These are phyloP conservation scores for Galendromus occidentalis DNA, from an alignment of 1,140 invertebrate species.

Conservation along the genomic window DNA sequence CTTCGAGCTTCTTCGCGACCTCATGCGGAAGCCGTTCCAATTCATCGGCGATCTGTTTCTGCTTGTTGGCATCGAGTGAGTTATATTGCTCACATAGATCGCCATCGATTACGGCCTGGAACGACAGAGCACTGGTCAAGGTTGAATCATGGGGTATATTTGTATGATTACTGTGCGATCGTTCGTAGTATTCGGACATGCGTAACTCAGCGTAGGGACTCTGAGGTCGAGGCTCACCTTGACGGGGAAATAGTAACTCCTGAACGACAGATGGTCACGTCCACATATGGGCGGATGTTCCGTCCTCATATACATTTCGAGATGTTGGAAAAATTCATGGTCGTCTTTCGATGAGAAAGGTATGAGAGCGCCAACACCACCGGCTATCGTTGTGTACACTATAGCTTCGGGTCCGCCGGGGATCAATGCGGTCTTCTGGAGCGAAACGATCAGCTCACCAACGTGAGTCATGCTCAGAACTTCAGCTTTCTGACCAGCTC, in stretches of 20 bases:
- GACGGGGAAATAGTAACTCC: conserved; percentile 93
- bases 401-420: conserved; percentile 89
- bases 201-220: conserved; percentile 1
- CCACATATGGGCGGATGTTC: conserved; percentile 91
- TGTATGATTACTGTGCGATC: background rate
- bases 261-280: conserved; percentile 84
- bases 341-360: conserved; percentile 96
- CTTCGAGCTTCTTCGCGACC: conserved; percentile 42
- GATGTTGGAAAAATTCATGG: conserved; percentile 95
- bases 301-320: conserved; percentile 98
- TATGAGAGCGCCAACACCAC: conserved; percentile 82
- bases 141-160: background rate
- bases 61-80: conserved; percentile 75
- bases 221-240: conserved; percentile 40
- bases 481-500: conserved; percentile 92
- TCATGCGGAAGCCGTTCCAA: conserved; percentile 83
- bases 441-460: conserved; percentile 74
- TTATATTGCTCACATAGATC: conserved; percentile 98
- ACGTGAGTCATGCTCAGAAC: conserved; percentile 77
- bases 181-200: background rate
- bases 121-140: background rate
- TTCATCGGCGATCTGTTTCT: conserved; percentile 82
- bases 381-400: conserved; percentile 86
- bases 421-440: conserved; percentile 83
- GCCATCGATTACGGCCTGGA: conserved; percentile 86